Evolutionary conservation across 2,888 invertebrate species (phyloP).

Genomic region (Melipona bicolor): DNA sequence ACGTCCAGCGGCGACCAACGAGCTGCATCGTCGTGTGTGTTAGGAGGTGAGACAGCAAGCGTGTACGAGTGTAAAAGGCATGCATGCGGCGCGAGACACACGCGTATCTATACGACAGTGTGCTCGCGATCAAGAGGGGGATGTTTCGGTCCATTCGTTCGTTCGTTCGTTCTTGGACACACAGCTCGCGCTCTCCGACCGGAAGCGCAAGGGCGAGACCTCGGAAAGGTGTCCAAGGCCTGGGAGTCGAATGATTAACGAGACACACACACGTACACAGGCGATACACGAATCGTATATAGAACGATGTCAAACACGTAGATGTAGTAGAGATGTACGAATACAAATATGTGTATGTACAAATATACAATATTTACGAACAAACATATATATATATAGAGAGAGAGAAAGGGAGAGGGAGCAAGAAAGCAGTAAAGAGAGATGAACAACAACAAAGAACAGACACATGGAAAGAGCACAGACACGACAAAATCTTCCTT

Average conservation of each 20-base stretch:
- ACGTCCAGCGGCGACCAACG: slow-evolving; percentile 29
- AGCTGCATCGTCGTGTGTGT: slow-evolving; percentile 27
- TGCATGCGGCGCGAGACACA: slow-evolving; percentile 45
- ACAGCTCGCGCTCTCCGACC: slow-evolving; percentile 54
- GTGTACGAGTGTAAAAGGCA: slow-evolving; percentile 29
- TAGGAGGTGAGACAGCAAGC: slow-evolving; percentile 47
- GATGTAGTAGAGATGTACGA: slow-evolving; percentile 1
- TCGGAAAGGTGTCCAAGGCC: slow-evolving; percentile 18
- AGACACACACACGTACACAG: slow-evolving; percentile 69
- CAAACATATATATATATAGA: slow-evolving; percentile 21
- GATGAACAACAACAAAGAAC: background rate
- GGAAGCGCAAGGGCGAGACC: slow-evolving; percentile 38
- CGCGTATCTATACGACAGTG: too few species aligned
- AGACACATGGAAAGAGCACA: slow-evolving; percentile 23
- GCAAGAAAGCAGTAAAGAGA: slow-evolving; percentile 15
- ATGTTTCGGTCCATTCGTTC: background rate
- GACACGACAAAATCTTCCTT: slow-evolving; percentile 43
- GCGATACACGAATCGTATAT: slow-evolving; percentile 65
- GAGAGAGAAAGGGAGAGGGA: background rate
- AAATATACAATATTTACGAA: slow-evolving; percentile 9
- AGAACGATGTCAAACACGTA: slow-evolving; percentile 38
- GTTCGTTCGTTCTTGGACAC: slow-evolving; percentile 43
- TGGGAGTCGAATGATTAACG: slow-evolving; percentile 40
- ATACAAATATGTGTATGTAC: slow-evolving; percentile 27
- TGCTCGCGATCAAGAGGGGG: too few species aligned